Percentiles rank a stretch among this genome's conserved stretches.
phyloP scores from a whole-genome alignment of 2,797 vertebrate species.

The Sylvilagus floridanus region DNA sequence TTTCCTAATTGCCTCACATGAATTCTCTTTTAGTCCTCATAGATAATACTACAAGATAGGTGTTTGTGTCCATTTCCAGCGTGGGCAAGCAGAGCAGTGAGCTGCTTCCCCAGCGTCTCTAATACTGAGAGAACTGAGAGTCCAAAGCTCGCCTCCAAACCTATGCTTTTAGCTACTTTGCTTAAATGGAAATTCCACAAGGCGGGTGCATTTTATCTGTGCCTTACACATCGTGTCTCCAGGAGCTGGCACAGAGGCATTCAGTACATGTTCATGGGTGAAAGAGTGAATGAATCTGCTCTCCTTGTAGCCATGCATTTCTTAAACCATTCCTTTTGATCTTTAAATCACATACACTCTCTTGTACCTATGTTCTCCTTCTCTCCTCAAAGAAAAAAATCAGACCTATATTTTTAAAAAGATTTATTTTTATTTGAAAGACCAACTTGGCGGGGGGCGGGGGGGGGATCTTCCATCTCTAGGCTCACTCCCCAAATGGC shows the following conservation, averaged over 20 bases:
- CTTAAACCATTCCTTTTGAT: conserved; percentile 21
- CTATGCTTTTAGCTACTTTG: not conserved
- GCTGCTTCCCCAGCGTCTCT: not conserved
- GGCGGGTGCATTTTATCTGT: not conserved
- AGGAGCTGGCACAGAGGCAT: not conserved
- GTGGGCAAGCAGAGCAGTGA: not conserved
- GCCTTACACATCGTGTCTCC: not conserved
- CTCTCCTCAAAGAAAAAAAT: not conserved
- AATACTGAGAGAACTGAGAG: not conserved
- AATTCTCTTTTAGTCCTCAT: not conserved
- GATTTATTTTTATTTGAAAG: too few species aligned
- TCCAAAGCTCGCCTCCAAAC: conserved; percentile 8
- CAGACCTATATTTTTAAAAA: too few species aligned
- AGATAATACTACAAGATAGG: not conserved
- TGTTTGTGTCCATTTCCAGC: not conserved
- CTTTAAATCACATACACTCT: conserved; percentile 9
- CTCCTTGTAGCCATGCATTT: not conserved
- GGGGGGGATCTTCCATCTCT: too few species aligned
- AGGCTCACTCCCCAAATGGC: too few species aligned
- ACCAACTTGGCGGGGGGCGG: too few species aligned
- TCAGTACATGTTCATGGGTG: conserved; percentile 4
- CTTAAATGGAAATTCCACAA: not conserved
- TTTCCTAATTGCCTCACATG: not conserved
- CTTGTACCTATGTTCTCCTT: not conserved
- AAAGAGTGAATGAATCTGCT: not conserved